Conservation (phyloP, 1,140 invertebrate species). For the Dolichoris vasculosae region DNA sequence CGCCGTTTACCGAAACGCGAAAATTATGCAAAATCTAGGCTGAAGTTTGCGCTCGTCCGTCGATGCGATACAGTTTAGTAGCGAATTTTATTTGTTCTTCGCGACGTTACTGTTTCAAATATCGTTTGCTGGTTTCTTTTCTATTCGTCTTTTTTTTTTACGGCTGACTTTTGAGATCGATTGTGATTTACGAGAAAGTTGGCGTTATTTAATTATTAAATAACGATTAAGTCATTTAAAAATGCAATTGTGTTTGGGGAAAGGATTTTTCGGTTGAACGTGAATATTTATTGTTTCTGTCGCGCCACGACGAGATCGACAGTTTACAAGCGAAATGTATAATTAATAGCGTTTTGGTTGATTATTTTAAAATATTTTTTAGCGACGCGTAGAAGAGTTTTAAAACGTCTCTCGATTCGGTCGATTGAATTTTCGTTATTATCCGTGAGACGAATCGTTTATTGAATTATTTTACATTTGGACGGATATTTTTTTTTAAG, state of each 20-base stretch:
- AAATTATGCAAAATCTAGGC: background rate
- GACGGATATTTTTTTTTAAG: too few species aligned
- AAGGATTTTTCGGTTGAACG: background rate
- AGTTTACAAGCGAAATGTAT: too few species aligned
- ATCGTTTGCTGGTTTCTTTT: background rate
- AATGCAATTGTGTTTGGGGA: background rate
- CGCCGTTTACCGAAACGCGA: background rate
- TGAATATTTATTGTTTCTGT: background rate
- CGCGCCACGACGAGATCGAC: background rate
- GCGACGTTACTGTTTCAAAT: background rate
- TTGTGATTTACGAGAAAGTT: background rate
- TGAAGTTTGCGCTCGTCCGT: background rate
- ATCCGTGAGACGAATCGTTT: too few species aligned
- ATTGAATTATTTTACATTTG: too few species aligned
- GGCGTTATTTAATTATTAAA: constrained; percentile 10
- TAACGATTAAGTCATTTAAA: background rate
- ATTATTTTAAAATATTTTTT: too few species aligned
- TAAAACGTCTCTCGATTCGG: too few species aligned
- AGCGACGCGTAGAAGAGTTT: too few species aligned
- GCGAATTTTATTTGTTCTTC: background rate
- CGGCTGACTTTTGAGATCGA: background rate
- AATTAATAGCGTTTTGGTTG: too few species aligned
- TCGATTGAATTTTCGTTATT: too few species aligned
- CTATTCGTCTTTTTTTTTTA: background rate
- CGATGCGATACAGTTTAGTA: background rate